These are phyloP conservation scores for Ceraclea dissimilis DNA, from an alignment of 2,888 invertebrate genomes.

Conservation along the genomic window DNA sequence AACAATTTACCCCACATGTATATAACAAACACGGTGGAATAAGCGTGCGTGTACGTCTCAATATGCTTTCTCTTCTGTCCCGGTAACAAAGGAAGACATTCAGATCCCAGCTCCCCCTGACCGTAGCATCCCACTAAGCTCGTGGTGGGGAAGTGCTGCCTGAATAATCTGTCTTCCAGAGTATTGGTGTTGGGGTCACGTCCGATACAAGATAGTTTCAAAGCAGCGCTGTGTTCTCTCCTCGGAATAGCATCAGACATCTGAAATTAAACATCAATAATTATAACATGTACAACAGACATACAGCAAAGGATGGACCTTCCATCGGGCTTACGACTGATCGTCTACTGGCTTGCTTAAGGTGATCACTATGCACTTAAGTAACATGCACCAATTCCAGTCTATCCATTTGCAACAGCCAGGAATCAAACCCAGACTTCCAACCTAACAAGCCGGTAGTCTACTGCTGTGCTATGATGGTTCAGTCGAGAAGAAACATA, in stretches of 20 bases:
- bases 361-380: too few species aligned
- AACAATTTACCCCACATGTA: conserved; percentile 41
- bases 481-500: too few species aligned
- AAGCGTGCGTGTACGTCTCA: conserved; percentile 35
- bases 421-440: too few species aligned
- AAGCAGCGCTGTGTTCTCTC: conserved; percentile 38
- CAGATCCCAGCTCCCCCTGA: conserved; percentile 41
- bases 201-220: conserved; percentile 43
- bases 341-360: too few species aligned
- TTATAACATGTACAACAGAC: too few species aligned
- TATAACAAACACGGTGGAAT: conserved; percentile 42
- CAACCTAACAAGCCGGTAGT: too few species aligned
- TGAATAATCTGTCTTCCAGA: conserved; percentile 38
- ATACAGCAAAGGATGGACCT: too few species aligned
- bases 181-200: conserved; percentile 37
- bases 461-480: too few species aligned
- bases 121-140: conserved; percentile 41
- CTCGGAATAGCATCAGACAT: conserved; percentile 39
- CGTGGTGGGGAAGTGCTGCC: conserved; percentile 38
- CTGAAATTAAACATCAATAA: conserved; percentile 29
- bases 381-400: too few species aligned
- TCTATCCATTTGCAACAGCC: too few species aligned
- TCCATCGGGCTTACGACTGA: too few species aligned
- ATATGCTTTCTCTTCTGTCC: background rate
- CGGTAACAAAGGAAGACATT: conserved; percentile 30